A percentile compares a stretch with the other conserved stretches of the same genome.
Conservation (phyloP, 2,888 invertebrate genomes). For the Troilus luridus region DNA sequence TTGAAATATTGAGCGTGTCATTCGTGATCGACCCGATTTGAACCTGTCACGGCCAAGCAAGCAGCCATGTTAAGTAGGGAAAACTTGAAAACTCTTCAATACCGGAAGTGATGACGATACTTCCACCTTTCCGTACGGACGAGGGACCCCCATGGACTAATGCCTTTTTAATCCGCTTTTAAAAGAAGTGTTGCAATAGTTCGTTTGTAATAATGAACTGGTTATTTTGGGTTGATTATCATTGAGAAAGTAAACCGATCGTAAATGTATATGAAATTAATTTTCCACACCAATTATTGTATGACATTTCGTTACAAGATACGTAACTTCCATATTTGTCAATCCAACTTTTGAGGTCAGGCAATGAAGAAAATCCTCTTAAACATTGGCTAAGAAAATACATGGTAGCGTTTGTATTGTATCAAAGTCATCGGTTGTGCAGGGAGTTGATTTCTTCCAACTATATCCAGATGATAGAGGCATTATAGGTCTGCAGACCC, state of each 20-base stretch:
- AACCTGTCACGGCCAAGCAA: not conserved
- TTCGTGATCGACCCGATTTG: not conserved
- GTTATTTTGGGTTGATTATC: not conserved
- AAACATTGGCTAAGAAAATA: too few species aligned
- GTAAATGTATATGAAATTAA: too few species aligned
- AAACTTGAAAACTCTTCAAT: not conserved
- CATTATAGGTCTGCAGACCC: too few species aligned
- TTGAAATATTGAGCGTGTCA: not conserved
- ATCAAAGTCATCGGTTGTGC: too few species aligned
- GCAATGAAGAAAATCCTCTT: not conserved
- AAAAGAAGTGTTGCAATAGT: not conserved
- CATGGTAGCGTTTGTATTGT: too few species aligned
- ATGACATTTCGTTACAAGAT: too few species aligned
- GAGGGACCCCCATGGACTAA: not conserved
- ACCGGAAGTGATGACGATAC: not conserved
- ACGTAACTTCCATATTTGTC: too few species aligned
- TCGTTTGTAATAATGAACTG: not conserved
- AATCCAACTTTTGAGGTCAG: not conserved
- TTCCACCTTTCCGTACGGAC: constrained; percentile 23
- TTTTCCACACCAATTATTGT: too few species aligned
- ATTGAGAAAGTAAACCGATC: not conserved
- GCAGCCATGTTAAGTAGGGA: not conserved
- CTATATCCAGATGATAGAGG: too few species aligned
- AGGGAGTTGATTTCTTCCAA: too few species aligned
- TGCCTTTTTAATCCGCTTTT: not conserved